Evolutionary conservation across 2,113 vertebrate genomes (phyloP), one percentile per base, ranked within the genome.

Genomic region (Jaculus jaculus): DNA sequence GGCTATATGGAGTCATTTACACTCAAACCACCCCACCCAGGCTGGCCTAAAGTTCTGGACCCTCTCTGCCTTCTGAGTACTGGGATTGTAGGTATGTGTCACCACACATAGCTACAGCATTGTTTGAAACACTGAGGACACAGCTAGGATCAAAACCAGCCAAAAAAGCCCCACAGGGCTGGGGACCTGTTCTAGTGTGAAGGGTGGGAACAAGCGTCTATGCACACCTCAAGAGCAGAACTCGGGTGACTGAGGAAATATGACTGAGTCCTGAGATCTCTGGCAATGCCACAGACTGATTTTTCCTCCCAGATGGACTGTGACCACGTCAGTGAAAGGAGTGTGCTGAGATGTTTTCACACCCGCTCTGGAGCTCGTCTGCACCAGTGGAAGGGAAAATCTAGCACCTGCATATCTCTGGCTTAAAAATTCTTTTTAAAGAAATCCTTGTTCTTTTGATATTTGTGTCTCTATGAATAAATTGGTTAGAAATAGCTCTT

Each of bases 381-480:
- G 68, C 68, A 54, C 32, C 5, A 2, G 80, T 10, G 80, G 79
- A 80, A 87, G 71, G 63, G 61, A 77, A 94, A 94, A 89, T 61
- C 32, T 68, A 77, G 37, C 88, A 87, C 85, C 88, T 94, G 92
- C 77, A 34, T 84, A 87, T 80, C 58, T 58, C 77, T 42, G 24
- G 12, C 91, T 90, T 78, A 47, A 93, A 86, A 80, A 58, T 24
- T 37, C 68, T 89, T 60, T 93, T 91, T 28, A 75, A 86, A 80
- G 39, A 94, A 95, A 93, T 75, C 73, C 34, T 87, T 90, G 69
- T 93, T 84, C 87, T 87, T 92, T 84, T 90, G 73, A 54, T 78
- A 94, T 88, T 37, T 88, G 20, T 84, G 54, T 58, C 47, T 89
- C 72, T 90, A 60, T 77, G 95, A 96, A 84, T 91, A 93, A 72